Conservation (phyloP, 2,113 vertebrate genomes). For the Junco hyemalis region DNA sequence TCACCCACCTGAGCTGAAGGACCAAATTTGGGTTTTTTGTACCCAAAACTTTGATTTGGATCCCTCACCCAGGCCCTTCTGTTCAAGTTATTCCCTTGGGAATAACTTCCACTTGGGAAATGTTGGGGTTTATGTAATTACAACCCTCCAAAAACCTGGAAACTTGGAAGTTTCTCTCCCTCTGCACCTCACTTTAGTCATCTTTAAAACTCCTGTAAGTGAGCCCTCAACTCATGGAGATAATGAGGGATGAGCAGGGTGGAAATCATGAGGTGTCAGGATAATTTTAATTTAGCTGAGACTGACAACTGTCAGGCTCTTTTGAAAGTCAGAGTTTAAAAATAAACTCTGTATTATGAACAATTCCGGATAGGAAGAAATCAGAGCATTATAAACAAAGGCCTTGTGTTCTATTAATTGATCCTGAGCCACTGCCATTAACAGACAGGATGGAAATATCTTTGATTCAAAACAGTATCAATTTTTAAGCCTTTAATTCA, state of each 20-base stretch:
- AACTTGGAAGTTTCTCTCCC: neutral
- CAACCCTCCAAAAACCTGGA: neutral
- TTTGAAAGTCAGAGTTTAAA: neutral
- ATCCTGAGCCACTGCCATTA: neutral
- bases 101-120: neutral
- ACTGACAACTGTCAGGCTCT: conserved; percentile 23
- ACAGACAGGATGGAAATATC: neutral
- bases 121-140: neutral
- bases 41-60: neutral
- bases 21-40: neutral
- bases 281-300: conserved; percentile 20
- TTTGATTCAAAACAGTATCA: neutral
- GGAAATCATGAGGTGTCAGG: neutral
- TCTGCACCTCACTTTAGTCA: neutral
- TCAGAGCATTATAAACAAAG: neutral
- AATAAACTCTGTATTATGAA: neutral
- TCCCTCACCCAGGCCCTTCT: neutral
- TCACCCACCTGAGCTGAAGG: neutral
- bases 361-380: neutral
- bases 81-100: neutral
- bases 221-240: neutral
- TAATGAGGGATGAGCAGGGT: conserved; percentile 4
- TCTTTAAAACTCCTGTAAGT: neutral
- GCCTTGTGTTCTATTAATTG: neutral
- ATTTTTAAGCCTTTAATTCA: neutral